These are phyloP conservation scores for Myzus persicae DNA, from an alignment of 1,140 invertebrate species.

Conservation along the genomic window DNA sequence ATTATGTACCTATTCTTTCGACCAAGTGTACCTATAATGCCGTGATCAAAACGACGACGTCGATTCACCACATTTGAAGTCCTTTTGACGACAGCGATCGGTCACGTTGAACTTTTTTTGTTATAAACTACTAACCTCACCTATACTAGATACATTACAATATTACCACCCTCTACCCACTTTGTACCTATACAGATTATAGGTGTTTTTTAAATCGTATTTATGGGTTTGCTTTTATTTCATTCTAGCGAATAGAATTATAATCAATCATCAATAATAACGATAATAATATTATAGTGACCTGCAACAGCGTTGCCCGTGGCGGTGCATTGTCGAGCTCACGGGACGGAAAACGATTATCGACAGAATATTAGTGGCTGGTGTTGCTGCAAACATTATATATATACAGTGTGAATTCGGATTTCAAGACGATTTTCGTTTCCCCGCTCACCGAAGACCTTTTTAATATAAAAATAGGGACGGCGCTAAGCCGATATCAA, in stretches of 20 bases:
- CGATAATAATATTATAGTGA: not conserved
- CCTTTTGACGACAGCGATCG: not conserved
- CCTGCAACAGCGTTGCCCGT: not conserved
- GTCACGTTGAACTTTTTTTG: constrained; percentile 19
- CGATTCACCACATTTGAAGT: not conserved
- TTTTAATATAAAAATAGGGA: constrained; percentile 21
- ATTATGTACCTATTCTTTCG: not conserved
- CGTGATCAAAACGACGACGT: not conserved
- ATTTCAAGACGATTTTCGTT: not conserved
- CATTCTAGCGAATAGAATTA: not conserved
- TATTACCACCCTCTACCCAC: not conserved
- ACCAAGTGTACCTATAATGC: not conserved
- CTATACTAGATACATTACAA: not conserved
- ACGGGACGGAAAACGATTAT: not conserved
- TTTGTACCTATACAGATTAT: not conserved
- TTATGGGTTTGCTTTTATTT: not conserved
- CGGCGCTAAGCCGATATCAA: constrained; percentile 50
- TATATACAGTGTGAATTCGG: not conserved
- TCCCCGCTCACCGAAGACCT: not conserved
- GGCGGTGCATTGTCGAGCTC: not conserved
- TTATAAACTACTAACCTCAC: not conserved
- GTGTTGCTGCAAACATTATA: not conserved
- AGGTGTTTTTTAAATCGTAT: not conserved
- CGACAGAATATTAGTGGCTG: not conserved
- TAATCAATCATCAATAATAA: not conserved